Conservation (phyloP, 2,113 vertebrate species). For the Hoplias malabaricus region DNA sequence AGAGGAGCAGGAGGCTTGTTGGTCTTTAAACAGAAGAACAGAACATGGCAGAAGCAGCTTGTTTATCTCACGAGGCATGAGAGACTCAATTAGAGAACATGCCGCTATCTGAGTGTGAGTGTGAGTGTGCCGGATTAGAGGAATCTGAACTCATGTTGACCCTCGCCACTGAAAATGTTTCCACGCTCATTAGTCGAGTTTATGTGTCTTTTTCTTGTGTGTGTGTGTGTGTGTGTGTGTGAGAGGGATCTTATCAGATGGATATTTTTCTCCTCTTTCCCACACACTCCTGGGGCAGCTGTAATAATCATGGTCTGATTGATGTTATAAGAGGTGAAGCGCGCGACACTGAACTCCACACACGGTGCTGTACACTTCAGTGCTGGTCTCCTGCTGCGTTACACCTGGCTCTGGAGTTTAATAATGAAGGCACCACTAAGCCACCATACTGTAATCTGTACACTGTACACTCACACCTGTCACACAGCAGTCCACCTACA, state of each 20-base stretch:
- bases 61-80: conserved; percentile 30
- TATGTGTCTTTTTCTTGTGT: conserved; percentile 13
- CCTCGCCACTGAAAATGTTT: conserved; percentile 28
- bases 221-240: neutral
- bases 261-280: neutral
- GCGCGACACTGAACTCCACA: neutral
- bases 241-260: conserved; percentile 7
- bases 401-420: neutral
- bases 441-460: too few relatives aligned
- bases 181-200: conserved; percentile 36
- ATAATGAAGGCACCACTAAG: neutral
- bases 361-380: neutral
- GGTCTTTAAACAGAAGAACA: conserved; percentile 20
- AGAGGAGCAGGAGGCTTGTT: neutral
- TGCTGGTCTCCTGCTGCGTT: neutral
- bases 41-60: conserved; percentile 2
- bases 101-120: conserved; percentile 24
- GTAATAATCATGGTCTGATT: neutral
- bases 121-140: conserved; percentile 37
- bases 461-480: too few relatives aligned
- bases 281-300: neutral
- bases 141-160: conserved; percentile 20
- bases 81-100: conserved; percentile 26
- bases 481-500: too few relatives aligned
- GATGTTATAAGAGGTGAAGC: neutral